Base-by-base conservation (phyloP, 2,113 vertebrate genomes). In the Erythrocercus mccallii region DNA sequence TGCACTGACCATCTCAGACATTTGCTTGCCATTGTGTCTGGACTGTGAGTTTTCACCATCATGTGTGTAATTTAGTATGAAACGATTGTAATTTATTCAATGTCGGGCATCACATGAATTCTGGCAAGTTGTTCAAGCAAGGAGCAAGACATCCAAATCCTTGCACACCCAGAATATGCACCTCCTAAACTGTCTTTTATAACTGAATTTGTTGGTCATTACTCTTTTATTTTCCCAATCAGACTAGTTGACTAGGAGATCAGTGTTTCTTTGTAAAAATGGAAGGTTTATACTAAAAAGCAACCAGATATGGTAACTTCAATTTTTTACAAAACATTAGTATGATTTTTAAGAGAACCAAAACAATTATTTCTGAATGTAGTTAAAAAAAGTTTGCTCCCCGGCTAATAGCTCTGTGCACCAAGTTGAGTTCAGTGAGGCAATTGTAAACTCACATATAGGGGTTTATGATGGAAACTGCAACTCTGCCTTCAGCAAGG, bases 351-450 rank as follows among this genome's bases (percentile, higher is more conserved):
- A 71, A 88, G 96, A 57, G 40, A 95, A n/a, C 28, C 73, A 96
- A 94, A 94, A 96, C 51, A 88, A 45, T 95, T 95, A 82, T 88
- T 92, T 92, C 86, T 95, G 66, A 77, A 70, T 78, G 69, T 15
- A 37, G 57, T 92, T 90, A 69, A 84, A 92, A 94, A 93, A 88
- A 23, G 80, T 84, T 95, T 96, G 13, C 40, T 95, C 40, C 28
- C 44, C 88, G 86, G 61, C 77, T 87, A 73, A 80, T 80, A 84
- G 71, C 53, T 90, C n/a, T 71, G 45, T 77, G 72, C 10, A 33
- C 91, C 83, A 93, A 70, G n/a, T 89, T 96, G 72, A 71, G 21
- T 90, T 92, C 35, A 28, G 54, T 86, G 42, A 90, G 66, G n/a
- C 90, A 54, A 45, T 56, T 92, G 64, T 76, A 91, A 96, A 85